These are phyloP conservation scores for Noctilio leporinus DNA, from an alignment of 2,113 vertebrate species.

Conservation along the genomic window DNA sequence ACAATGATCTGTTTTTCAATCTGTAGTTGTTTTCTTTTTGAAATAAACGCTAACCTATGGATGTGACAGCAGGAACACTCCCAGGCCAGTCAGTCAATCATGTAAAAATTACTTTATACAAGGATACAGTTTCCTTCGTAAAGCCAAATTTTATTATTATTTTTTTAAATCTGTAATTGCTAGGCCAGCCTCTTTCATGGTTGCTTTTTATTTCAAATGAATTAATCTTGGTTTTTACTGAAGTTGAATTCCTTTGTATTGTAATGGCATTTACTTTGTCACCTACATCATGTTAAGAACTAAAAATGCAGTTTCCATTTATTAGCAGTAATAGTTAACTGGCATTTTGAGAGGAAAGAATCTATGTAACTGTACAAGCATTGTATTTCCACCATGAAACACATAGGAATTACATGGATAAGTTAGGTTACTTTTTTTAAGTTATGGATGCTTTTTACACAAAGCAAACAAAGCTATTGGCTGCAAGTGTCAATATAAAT, in stretches of 20 bases:
- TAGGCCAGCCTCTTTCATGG: conserved; percentile 13
- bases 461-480: conserved; percentile 63
- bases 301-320: conserved; percentile 34
- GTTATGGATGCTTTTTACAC: not conserved
- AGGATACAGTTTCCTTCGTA: not conserved
- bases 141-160: conserved; percentile 27
- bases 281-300: conserved; percentile 22
- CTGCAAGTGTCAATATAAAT: conserved; percentile 50
- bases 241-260: conserved; percentile 50
- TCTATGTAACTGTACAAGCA: not conserved
- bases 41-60: not conserved
- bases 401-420: conserved; percentile 52
- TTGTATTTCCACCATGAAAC: conserved; percentile 46
- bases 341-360: conserved; percentile 29
- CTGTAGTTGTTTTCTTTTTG: not conserved
- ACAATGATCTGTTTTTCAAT: not conserved
- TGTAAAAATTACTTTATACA: not conserved
- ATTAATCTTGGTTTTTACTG: conserved; percentile 42
- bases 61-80: conserved; percentile 38
- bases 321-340: conserved; percentile 47
- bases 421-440: conserved; percentile 53
- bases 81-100: conserved; percentile 10
- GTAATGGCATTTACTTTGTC: conserved; percentile 52
- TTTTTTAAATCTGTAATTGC: conserved; percentile 14
- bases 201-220: conserved; percentile 54